phyloP scores from a whole-genome alignment of 2,888 invertebrate species.

The Dynastes hyllus region DNA sequence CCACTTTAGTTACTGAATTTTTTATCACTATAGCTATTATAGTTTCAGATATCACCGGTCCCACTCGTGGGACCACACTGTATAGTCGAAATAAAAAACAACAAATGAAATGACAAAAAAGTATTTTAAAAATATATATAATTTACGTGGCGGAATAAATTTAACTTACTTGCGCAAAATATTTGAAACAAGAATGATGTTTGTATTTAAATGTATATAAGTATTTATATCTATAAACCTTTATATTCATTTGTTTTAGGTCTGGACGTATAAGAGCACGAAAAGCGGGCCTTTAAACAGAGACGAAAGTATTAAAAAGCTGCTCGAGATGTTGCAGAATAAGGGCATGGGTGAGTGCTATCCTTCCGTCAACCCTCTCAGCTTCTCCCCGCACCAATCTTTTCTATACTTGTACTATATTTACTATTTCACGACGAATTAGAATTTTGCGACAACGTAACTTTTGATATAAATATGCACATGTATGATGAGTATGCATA shows the following conservation, averaged over 20 bases:
- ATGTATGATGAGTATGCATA: constrained; percentile 19
- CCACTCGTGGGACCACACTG: no score
- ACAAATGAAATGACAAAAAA: no score
- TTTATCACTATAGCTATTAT: no score
- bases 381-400: constrained; percentile 50
- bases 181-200: neutral
- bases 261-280: no score
- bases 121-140: no score
- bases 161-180: no score
- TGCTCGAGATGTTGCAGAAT: constrained; percentile 98
- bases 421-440: constrained; percentile 14
- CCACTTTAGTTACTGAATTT: no score
- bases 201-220: neutral
- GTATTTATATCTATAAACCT: neutral
- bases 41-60: no score
- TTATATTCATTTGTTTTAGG: constrained; percentile 51
- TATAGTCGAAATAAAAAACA: no score
- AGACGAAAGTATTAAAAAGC: constrained; percentile 98
- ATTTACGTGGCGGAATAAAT: no score
- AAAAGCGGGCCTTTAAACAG: no score
- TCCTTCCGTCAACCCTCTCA: constrained; percentile 51
- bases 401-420: constrained; percentile 46
- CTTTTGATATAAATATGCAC: constrained; percentile 27
- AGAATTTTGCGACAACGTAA: constrained; percentile 14
- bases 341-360: constrained; percentile 92